phyloP scores from a whole-genome alignment of 1,140 invertebrate species.

The Watersipora subatra region DNA sequence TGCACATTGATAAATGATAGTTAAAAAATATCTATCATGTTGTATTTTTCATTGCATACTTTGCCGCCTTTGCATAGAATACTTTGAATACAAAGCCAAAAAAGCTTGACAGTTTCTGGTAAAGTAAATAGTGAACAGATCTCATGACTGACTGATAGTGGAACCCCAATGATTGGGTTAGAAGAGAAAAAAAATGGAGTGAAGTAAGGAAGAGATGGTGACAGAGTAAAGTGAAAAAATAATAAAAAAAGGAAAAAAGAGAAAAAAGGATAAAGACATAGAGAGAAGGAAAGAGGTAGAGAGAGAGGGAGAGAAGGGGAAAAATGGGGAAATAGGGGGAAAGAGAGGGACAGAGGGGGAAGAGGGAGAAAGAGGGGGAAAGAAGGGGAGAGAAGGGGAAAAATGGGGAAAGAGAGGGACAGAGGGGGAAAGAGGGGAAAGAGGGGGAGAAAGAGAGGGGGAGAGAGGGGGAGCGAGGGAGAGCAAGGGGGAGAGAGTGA shows the following conservation, averaged over 20 bases:
- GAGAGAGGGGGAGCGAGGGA: too few species aligned
- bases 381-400: neutral
- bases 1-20: too few species aligned
- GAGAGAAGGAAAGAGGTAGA: neutral
- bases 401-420: neutral
- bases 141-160: too few species aligned
- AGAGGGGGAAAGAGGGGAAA: neutral
- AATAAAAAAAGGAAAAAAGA: neutral
- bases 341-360: neutral
- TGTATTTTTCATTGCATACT: too few species aligned
- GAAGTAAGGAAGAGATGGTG: neutral
- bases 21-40: too few species aligned
- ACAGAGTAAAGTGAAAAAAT: neutral
- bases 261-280: neutral
- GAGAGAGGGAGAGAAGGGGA: neutral
- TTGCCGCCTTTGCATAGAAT: too few species aligned
- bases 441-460: neutral
- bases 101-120: too few species aligned
- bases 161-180: too few species aligned
- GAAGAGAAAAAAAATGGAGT: too few species aligned
- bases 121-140: too few species aligned
- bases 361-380: neutral
- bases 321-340: neutral
- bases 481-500: neutral
- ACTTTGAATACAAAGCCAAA: too few species aligned